phyloP scores from a whole-genome alignment of 2,888 invertebrate genomes.

The Heteropelma amictum region DNA sequence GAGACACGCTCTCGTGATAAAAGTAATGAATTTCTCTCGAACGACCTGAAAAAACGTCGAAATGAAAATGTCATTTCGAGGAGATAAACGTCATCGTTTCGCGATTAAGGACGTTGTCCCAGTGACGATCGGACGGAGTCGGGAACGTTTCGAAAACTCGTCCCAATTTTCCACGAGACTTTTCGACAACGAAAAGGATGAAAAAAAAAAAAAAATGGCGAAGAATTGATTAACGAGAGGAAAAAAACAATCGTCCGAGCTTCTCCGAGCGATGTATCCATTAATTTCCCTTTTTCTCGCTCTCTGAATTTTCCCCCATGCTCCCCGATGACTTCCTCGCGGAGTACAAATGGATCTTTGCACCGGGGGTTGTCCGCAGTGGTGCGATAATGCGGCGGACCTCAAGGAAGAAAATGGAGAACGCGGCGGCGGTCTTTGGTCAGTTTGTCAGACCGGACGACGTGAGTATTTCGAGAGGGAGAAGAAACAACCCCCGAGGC shows the following conservation, averaged over 20 bases:
- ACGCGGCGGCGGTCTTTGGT: conserved; percentile 69
- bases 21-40: background rate
- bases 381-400: conserved; percentile 74
- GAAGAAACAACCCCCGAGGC: background rate
- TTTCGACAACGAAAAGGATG: too few relatives aligned
- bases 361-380: conserved; percentile 71
- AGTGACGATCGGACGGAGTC: too few relatives aligned
- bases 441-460: conserved; percentile 73
- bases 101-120: too few relatives aligned
- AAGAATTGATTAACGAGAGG: too few relatives aligned
- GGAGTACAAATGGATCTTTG: conserved; percentile 71
- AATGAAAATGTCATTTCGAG: too few relatives aligned
- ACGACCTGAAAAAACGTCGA: too few relatives aligned
- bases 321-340: conserved; percentile 50
- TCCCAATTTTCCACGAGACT: too few relatives aligned
- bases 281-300: conserved; percentile 43
- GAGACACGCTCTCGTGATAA: background rate
- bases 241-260: conserved; percentile 52
- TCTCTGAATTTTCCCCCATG: conserved; percentile 29
- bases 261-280: conserved; percentile 21
- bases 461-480: conserved; percentile 69
- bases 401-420: conserved; percentile 62
- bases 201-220: too few relatives aligned
- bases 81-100: too few relatives aligned
- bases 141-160: too few relatives aligned